Evolutionary conservation across 2,888 invertebrate genomes (phyloP), one percentile per base, ranked within the genome.

Genomic region (Latrodectus elegans): DNA sequence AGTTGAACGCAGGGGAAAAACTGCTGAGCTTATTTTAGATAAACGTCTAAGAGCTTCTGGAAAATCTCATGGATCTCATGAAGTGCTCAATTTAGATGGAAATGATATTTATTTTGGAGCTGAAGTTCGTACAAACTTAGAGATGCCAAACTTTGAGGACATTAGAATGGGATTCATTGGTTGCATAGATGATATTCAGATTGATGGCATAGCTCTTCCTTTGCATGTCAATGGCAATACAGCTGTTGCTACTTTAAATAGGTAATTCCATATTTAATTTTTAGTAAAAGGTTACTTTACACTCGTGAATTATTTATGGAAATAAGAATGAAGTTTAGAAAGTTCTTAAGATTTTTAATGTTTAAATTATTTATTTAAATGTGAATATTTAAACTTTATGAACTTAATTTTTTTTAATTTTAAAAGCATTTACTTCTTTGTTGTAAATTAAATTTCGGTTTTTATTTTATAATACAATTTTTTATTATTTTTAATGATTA

Each of bases 141-240:
- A 88, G 4, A 79, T 84, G 51, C 88, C 89, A 15, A 91, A 91
- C 9, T 95, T 95, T 88, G 95, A 95, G 91, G 95, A 96, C 92
- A 95, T 97, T 75, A 95, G 95, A 73, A 94, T 95, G 72, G 98
- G 98, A 0, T 97, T 97, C 92, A 94, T 96, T 84, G 99, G 98
- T 1, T 99, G 99, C 92, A 95, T 99, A 94, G 95, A 97, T 88
- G 96, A 97, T 91, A 94, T 98, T 53, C 94, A 95, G 86, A 94
- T 98, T 76, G 95, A 96, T 82, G 94, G 95, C 84, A 94, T 95
- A 10, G 93, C 94, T 0, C 94, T 98, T 78, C 97, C 97, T 1
- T 92, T 96, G 15, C 95, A 95, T 91, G 60, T 75, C 0, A 87
- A 72, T 82, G 89, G 77, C 17, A 87, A 85, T 26, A 89, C 88